Evolutionary conservation across 2,113 vertebrate genomes (phyloP).

Genomic region (Struthidea cinerea): DNA sequence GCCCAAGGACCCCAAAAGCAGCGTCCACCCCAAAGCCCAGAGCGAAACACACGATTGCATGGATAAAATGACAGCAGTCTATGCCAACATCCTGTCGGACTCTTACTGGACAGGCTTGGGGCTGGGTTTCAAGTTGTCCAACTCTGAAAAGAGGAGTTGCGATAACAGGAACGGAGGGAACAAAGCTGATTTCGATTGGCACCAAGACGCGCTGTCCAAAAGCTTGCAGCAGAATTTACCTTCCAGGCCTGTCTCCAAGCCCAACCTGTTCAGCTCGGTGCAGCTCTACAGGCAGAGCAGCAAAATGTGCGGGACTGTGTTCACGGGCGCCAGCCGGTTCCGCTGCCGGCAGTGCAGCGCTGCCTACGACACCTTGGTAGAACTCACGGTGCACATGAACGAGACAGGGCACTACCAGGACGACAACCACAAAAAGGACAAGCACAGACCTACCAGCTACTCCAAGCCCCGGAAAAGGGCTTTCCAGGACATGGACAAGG

Average conservation of each 20-base stretch:
- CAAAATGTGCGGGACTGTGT: conserved; percentile 86
- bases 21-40: conserved; percentile 73
- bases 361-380: conserved; percentile 94
- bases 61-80: conserved; percentile 97
- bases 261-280: conserved; percentile 95
- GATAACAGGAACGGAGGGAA: conserved; percentile 85
- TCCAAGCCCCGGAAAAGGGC: conserved; percentile 92
- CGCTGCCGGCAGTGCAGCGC: conserved; percentile 95
- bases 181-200: conserved; percentile 96
- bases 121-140: conserved; percentile 88
- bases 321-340: conserved; percentile 95
- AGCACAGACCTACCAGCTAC: conserved; percentile 84
- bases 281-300: conserved; percentile 93
- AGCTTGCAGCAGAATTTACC: conserved; percentile 91
- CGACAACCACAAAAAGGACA: conserved; percentile 92
- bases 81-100: conserved; percentile 96
- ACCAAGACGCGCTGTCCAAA: conserved; percentile 93
- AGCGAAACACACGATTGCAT: conserved; percentile 85
- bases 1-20: conserved; percentile 75
- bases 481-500: conserved; percentile 95
- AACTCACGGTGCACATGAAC: conserved; percentile 96
- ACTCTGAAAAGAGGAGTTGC: conserved; percentile 84
- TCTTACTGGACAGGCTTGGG: conserved; percentile 97
- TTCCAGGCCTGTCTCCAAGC: conserved; percentile 83
- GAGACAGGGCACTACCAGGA: conserved; percentile 97